Evolutionary conservation across 2,113 vertebrate species (phyloP).

Genomic region (Spea bombifrons): DNA sequence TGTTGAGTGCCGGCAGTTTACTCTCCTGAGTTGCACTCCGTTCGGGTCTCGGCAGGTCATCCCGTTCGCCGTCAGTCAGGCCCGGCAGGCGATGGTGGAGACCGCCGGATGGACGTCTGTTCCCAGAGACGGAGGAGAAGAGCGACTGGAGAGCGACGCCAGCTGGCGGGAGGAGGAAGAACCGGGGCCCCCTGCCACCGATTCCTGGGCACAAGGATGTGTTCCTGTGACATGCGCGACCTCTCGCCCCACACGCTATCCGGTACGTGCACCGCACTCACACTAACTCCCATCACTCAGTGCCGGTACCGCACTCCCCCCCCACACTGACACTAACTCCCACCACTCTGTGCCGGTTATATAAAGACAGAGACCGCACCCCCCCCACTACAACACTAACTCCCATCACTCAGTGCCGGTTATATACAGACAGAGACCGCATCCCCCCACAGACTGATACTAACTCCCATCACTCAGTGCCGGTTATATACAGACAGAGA

Average conservation of each 20-base stretch:
- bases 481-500: too few relatives aligned
- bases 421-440: too few relatives aligned
- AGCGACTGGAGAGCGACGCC: slow-evolving; percentile 2
- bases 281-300: neutral
- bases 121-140: slow-evolving; percentile 68
- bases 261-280: slow-evolving; percentile 52
- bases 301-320: too few relatives aligned
- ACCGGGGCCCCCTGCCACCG: slow-evolving; percentile 53
- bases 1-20: too few relatives aligned
- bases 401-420: too few relatives aligned
- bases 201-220: slow-evolving; percentile 71
- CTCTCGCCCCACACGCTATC: neutral
- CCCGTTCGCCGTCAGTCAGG: slow-evolving; percentile 65
- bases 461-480: too few relatives aligned
- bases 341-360: too few relatives aligned
- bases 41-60: slow-evolving; percentile 58
- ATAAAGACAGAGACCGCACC: too few relatives aligned
- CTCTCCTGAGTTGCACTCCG: too few relatives aligned
- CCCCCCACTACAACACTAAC: too few relatives aligned
- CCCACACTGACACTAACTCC: too few relatives aligned
- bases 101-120: slow-evolving; percentile 64
- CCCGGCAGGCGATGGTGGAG: slow-evolving; percentile 63
- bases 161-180: slow-evolving; percentile 69
- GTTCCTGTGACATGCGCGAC: slow-evolving; percentile 50
- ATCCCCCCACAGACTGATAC: too few relatives aligned